phyloP scores from a whole-genome alignment of 2,113 vertebrate genomes.

The Bos indicus region DNA sequence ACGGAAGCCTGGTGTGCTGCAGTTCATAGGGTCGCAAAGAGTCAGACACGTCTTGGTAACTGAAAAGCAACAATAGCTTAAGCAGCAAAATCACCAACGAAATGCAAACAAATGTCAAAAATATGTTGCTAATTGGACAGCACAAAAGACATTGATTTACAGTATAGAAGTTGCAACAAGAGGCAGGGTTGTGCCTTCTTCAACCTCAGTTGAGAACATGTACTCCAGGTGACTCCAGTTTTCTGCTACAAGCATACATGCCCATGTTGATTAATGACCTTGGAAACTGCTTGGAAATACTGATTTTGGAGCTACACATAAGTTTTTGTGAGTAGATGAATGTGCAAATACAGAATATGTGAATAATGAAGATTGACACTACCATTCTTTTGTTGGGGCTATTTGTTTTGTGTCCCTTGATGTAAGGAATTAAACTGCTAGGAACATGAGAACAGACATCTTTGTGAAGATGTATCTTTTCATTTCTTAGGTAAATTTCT shows the following conservation, averaged over 20 bases:
- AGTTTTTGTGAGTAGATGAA: neutral
- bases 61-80: neutral
- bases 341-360: accelerated
- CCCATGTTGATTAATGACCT: neutral
- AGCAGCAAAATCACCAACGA: neutral
- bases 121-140: neutral
- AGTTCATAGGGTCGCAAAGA: neutral
- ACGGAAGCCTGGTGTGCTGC: accelerated
- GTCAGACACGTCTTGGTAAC: neutral
- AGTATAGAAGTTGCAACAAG: neutral
- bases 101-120: neutral
- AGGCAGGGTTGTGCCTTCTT: neutral
- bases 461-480: neutral
- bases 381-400: neutral
- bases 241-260: neutral
- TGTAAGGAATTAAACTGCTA: neutral
- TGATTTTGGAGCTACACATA: neutral
- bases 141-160: neutral
- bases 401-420: neutral
- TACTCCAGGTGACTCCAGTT: neutral
- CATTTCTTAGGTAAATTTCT: neutral
- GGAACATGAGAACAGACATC: neutral
- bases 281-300: neutral
- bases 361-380: neutral
- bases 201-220: neutral